These are phyloP conservation scores for Diachasmimorpha longicaudata DNA, from an alignment of 1,140 invertebrate genomes.

Conservation along the genomic window DNA sequence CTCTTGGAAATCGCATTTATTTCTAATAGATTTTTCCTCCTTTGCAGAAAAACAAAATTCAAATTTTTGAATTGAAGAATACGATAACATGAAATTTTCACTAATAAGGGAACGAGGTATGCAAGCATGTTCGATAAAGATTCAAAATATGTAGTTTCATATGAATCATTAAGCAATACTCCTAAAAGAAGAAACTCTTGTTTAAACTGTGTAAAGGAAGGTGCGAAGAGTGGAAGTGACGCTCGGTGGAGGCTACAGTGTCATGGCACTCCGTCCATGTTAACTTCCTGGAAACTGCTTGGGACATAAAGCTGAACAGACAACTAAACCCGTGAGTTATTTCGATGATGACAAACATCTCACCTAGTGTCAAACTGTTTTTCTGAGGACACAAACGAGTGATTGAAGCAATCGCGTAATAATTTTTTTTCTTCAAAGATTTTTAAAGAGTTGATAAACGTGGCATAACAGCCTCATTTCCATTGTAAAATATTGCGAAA, in stretches of 20 bases:
- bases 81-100: too few relatives aligned
- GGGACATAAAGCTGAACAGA: neutral
- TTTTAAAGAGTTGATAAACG: too few relatives aligned
- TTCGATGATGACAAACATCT: neutral
- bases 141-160: neutral
- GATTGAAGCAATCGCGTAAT: neutral
- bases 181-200: neutral
- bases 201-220: neutral
- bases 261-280: neutral
- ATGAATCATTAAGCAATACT: neutral
- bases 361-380: neutral
- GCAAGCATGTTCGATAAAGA: too few relatives aligned
- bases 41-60: too few relatives aligned
- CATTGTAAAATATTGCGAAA: too few relatives aligned
- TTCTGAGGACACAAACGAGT: neutral
- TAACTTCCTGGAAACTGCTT: neutral
- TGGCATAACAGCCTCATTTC: too few relatives aligned
- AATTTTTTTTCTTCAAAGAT: too few relatives aligned
- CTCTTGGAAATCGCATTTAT: too few relatives aligned
- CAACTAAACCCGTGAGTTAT: neutral
- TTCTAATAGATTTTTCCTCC: too few relatives aligned
- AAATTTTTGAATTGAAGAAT: too few relatives aligned
- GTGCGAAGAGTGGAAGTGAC: neutral
- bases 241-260: neutral
- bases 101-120: too few relatives aligned